A percentile compares a stretch with the other conserved stretches of the same genome.
Conservation (phyloP, 2,797 vertebrate species). For the Spinibarbus caldwelli region DNA sequence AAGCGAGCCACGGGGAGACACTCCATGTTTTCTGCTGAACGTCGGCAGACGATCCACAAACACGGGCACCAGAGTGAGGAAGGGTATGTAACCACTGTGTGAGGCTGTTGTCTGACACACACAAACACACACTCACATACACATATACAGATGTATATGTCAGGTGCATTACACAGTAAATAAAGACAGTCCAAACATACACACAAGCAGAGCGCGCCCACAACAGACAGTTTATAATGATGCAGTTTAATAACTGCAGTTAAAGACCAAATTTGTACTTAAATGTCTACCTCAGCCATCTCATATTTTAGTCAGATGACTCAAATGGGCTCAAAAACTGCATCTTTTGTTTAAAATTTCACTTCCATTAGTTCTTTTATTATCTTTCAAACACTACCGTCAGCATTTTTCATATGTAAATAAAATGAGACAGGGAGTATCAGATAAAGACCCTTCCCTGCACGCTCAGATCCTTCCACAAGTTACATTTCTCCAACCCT, state of each 20-base stretch:
- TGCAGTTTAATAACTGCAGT: background rate
- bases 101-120: conserved; percentile 2
- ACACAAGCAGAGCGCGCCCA: conserved; percentile 53
- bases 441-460: conserved; percentile 36
- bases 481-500: conserved; percentile 51
- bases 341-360: background rate
- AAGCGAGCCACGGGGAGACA: conserved; percentile 82
- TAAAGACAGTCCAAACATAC: conserved; percentile 27
- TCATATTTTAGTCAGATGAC: background rate
- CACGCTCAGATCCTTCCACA: conserved; percentile 37
- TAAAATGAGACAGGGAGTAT: conserved; percentile 10
- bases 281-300: background rate
- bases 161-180: conserved; percentile 20
- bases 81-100: conserved; percentile 84
- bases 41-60: conserved; percentile 86
- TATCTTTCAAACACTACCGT: background rate
- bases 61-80: conserved; percentile 88
- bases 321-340: background rate
- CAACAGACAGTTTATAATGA: conserved; percentile 59
- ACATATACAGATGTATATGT: conserved; percentile 27
- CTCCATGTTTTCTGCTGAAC: conserved; percentile 90
- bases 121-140: conserved; percentile 44
- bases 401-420: background rate
- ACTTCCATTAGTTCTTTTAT: conserved; percentile 1
- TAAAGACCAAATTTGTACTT: conserved; percentile 1